Conservation (phyloP, 2,113 vertebrate genomes). For the Dipodomys ordii region DNA sequence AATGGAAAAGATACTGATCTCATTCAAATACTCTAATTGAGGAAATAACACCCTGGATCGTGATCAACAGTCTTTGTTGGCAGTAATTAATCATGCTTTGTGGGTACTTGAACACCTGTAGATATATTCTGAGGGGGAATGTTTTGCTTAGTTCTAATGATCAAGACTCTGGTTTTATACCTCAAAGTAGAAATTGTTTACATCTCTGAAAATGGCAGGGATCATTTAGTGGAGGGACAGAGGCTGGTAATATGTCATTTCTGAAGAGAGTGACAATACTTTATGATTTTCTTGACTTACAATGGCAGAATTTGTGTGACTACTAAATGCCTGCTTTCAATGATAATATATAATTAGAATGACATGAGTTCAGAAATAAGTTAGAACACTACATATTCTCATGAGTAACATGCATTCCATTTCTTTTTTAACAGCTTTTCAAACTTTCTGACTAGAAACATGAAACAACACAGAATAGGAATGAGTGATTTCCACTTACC, state of each 20-base stretch:
- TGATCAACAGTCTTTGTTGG: neutral
- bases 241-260: neutral
- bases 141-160: neutral
- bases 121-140: neutral
- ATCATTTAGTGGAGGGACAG: neutral
- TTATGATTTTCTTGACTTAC: neutral
- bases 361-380: neutral
- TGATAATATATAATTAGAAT: neutral
- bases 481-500: neutral
- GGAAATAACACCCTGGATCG: neutral
- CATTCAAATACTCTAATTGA: neutral
- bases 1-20: neutral
- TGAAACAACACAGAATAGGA: neutral
- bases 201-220: neutral
- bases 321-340: constrained; percentile 4
- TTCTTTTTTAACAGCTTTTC: neutral
- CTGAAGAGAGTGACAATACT: neutral
- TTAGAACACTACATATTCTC: neutral
- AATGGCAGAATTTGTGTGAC: neutral
- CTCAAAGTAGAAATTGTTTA: constrained; percentile 53
- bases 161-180: neutral
- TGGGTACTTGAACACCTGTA: neutral
- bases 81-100: neutral
- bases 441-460: neutral
- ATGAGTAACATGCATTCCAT: neutral